phyloP scores from a whole-genome alignment of 2,888 invertebrate species.

The Acanthococcus lagerstroemiae region DNA sequence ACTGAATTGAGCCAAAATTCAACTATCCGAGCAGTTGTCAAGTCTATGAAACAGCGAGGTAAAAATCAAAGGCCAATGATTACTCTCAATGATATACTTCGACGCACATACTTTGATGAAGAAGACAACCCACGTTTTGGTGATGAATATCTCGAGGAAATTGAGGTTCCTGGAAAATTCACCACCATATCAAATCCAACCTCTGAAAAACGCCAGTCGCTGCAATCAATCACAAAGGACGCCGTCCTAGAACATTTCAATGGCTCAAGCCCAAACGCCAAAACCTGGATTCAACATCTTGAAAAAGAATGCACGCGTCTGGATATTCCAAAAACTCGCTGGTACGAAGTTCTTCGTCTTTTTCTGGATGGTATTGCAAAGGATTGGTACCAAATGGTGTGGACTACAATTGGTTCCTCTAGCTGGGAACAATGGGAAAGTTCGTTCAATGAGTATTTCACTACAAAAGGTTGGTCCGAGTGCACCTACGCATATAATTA shows the following conservation, averaged over 20 bases:
- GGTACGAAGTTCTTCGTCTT: neutral
- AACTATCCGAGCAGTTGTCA: no score
- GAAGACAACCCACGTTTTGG: neutral
- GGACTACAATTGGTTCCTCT: neutral
- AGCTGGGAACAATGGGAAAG: neutral
- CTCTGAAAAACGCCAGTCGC: neutral
- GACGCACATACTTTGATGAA: neutral
- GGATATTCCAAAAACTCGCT: neutral
- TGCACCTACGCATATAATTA: neutral
- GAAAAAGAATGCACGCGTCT: neutral
- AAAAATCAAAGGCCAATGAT: neutral
- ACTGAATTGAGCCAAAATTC: no score
- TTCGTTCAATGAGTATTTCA: neutral
- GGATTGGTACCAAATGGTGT: neutral
- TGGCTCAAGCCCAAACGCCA: neutral
- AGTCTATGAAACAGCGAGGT: no score
- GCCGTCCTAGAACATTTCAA: neutral
- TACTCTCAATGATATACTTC: neutral
- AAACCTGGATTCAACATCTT: slow-evolving; percentile 1
- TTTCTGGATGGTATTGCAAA: slow-evolving; percentile 2
- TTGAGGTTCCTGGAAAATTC: neutral
- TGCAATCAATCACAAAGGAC: slow-evolving; percentile 5
- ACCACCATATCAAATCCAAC: neutral
- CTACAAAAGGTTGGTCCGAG: slow-evolving; percentile 3
- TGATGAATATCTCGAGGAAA: neutral